phyloP scores from a whole-genome alignment of 2,113 vertebrate species.

The Phylloscopus whistleri region DNA sequence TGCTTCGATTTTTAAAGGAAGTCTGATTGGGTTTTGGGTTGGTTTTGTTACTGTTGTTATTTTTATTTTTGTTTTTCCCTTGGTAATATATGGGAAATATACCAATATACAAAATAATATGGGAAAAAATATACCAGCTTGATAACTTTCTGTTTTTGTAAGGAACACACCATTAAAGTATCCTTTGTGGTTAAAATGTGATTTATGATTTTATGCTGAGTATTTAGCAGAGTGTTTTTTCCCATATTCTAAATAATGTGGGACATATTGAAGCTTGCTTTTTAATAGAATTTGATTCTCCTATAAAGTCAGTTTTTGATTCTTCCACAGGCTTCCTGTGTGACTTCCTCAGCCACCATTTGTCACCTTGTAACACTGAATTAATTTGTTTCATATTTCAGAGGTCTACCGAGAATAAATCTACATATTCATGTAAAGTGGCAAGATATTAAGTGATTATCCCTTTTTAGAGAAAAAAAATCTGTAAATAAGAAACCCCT shows the following conservation, averaged over 20 bases:
- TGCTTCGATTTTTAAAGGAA: slow-evolving; percentile 3
- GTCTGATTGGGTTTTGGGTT: neutral
- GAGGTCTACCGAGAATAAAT: neutral
- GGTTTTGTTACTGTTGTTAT: neutral
- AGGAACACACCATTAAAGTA: neutral
- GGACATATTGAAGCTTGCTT: neutral
- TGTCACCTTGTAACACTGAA: slow-evolving; percentile 6
- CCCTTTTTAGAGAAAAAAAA: neutral
- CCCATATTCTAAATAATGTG: neutral
- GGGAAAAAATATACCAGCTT: neutral
- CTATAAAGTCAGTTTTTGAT: neutral
- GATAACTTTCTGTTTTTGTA: neutral
- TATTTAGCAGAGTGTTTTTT: neutral
- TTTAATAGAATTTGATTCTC: neutral
- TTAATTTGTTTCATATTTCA: slow-evolving; percentile 22
- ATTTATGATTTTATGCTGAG: neutral
- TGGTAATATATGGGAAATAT: neutral
- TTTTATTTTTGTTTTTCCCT: neutral
- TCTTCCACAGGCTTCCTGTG: neutral
- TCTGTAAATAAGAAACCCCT: neutral
- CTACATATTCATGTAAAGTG: neutral
- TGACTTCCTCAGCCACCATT: neutral
- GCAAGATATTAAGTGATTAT: neutral
- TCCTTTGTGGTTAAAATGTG: neutral
- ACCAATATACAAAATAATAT: neutral